These are phyloP conservation scores for Galerucella nymphaeae DNA, from an alignment of 2,888 invertebrate species.

Conservation along the genomic window DNA sequence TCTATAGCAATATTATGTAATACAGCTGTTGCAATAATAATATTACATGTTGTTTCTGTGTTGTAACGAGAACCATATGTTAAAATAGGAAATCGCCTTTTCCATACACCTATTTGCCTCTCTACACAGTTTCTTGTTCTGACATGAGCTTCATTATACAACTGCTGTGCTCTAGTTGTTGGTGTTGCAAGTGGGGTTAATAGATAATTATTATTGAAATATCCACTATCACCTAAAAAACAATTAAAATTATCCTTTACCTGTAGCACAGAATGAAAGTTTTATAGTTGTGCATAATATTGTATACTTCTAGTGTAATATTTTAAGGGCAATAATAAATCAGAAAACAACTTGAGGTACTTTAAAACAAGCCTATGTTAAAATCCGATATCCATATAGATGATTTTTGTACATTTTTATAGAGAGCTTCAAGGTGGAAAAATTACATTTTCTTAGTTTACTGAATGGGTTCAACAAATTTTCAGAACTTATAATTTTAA, in stretches of 20 bases:
- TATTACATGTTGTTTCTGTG: constrained; percentile 30
- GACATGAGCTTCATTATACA: constrained; percentile 49
- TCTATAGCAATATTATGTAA: constrained; percentile 43
- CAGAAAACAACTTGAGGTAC: constrained; percentile 7
- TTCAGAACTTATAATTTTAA: no score
- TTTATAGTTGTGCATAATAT: no score
- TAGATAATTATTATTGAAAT: constrained; percentile 35
- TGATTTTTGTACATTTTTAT: no score
- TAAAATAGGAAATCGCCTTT: constrained; percentile 45
- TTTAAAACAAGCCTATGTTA: not conserved
- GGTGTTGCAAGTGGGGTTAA: constrained; percentile 46
- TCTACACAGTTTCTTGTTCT: constrained; percentile 43
- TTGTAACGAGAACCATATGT: constrained; percentile 40
- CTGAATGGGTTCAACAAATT: no score
- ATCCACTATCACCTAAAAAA: constrained; percentile 41
- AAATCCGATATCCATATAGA: no score
- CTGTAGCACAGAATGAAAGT: no score
- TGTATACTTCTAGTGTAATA: not conserved
- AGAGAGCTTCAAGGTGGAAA: no score
- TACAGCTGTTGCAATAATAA: constrained; percentile 46
- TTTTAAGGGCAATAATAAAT: not conserved
- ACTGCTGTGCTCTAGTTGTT: constrained; percentile 35
- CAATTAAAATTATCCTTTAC: no score
- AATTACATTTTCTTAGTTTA: no score
- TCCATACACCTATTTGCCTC: constrained; percentile 44